Conservation (phyloP, 2,888 invertebrate genomes). For the Thereva nobilitata region DNA sequence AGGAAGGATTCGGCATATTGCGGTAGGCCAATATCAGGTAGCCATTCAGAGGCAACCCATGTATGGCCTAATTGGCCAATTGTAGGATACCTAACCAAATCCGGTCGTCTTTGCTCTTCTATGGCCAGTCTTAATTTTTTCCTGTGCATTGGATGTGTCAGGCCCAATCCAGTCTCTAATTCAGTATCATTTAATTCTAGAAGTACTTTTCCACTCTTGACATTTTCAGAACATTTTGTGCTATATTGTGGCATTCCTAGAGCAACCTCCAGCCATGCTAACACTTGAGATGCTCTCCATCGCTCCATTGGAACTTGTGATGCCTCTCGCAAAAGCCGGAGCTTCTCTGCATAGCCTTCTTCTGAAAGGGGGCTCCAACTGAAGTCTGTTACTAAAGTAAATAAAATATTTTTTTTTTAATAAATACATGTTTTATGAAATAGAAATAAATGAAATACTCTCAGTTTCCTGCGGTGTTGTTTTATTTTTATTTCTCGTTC, state of each 20-base stretch:
- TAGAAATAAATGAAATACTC: slow-evolving; percentile 53
- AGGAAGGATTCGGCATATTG: slow-evolving; percentile 89
- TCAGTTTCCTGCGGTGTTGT: slow-evolving; percentile 70
- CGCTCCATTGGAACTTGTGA: slow-evolving; percentile 82
- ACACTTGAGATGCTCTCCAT: slow-evolving; percentile 91
- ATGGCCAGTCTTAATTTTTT: slow-evolving; percentile 91
- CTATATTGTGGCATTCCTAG: slow-evolving; percentile 95
- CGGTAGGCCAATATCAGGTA: slow-evolving; percentile 87
- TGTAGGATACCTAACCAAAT: slow-evolving; percentile 82
- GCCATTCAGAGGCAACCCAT: slow-evolving; percentile 93
- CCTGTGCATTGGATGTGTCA: slow-evolving; percentile 89
- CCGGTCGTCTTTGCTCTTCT: slow-evolving; percentile 87
- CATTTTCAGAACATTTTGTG: slow-evolving; percentile 86
- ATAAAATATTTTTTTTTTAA: slow-evolving; percentile 2
- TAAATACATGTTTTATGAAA: no score
- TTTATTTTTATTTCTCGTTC: slow-evolving; percentile 82
- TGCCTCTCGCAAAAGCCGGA: slow-evolving; percentile 72
- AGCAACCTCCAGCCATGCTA: slow-evolving; percentile 93
- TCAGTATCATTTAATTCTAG: slow-evolving; percentile 90
- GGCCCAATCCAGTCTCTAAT: slow-evolving; percentile 87
- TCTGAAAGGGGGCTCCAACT: slow-evolving; percentile 57
- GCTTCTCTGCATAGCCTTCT: slow-evolving; percentile 57
- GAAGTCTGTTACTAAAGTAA: slow-evolving; percentile 51
- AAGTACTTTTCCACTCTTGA: slow-evolving; percentile 94
- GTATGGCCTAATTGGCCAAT: slow-evolving; percentile 87